phyloP scores from a whole-genome alignment of 2,888 invertebrate species.

The Cyaniris semiargus region DNA sequence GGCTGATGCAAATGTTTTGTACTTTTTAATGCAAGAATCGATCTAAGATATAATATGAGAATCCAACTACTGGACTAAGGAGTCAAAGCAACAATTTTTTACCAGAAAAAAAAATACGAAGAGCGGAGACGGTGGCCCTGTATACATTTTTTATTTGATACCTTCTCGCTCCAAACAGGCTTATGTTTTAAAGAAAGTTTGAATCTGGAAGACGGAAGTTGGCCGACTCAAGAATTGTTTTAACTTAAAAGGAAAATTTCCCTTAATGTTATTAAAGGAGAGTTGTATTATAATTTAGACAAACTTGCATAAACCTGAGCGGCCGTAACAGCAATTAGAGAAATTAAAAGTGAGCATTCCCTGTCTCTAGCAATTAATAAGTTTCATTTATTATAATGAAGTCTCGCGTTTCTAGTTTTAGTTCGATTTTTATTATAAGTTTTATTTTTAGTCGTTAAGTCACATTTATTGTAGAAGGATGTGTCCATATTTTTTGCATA shows the following conservation, averaged over 20 bases:
- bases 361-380: conserved; percentile 5
- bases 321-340: conserved; percentile 7
- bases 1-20: background rate
- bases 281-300: conserved; percentile 13
- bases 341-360: conserved; percentile 16
- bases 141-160: conserved; percentile 13
- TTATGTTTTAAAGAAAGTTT: conserved; percentile 3
- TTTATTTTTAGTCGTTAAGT: background rate
- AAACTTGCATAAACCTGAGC: conserved; percentile 9
- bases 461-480: background rate
- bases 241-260: conserved; percentile 1
- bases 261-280: conserved; percentile 6
- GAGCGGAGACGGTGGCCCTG: background rate
- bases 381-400: conserved; percentile 14
- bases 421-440: background rate
- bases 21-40: background rate
- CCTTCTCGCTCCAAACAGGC: conserved; percentile 5
- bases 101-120: background rate
- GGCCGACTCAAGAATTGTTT: background rate
- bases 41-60: background rate
- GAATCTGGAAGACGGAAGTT: conserved; percentile 8
- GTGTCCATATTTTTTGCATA: background rate
- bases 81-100: background rate
- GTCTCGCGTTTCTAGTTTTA: background rate
- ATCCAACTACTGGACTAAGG: background rate